These are phyloP conservation scores for Sternarchorhynchus goeldii DNA, from an alignment of 2,797 vertebrate genomes.

Conservation along the genomic window DNA sequence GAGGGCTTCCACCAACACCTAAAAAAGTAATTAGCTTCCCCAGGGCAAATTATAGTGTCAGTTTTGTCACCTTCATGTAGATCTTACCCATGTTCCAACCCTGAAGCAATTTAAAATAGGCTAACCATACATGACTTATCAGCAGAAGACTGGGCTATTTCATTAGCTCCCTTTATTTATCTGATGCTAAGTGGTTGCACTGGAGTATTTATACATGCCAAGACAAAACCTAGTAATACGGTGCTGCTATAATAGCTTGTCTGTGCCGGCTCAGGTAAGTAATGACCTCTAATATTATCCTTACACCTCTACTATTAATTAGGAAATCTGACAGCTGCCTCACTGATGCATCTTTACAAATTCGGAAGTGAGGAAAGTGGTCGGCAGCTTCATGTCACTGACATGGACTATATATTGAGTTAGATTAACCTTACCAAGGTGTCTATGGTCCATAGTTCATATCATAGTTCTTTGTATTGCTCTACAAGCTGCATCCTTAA, in stretches of 20 bases:
- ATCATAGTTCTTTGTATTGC: background rate
- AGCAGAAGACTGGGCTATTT: conserved; percentile 33
- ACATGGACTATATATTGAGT: background rate
- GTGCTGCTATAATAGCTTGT: conserved; percentile 23
- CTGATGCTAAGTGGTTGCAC: conserved; percentile 32
- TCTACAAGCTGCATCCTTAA: background rate
- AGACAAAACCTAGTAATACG: conserved; percentile 12
- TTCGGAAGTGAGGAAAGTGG: too few species aligned
- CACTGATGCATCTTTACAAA: conserved; percentile 6
- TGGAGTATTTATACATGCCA: conserved; percentile 20
- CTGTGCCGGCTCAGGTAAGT: conserved; percentile 17
- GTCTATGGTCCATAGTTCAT: background rate
- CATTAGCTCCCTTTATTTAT: conserved; percentile 46
- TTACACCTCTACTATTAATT: conserved; percentile 40
- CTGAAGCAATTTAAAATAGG: conserved; percentile 41
- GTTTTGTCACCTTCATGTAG: conserved; percentile 50
- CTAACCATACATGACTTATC: conserved; percentile 33
- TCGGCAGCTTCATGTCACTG: background rate
- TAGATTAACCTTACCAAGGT: too few species aligned
- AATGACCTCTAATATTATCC: conserved; percentile 33
- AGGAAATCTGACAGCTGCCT: conserved; percentile 9
- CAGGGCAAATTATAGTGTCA: conserved; percentile 47
- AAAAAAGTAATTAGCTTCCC: conserved; percentile 48
- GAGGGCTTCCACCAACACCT: conserved; percentile 41
- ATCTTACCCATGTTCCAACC: conserved; percentile 34